Percentiles rank a stretch among this genome's conserved stretches.
These are phyloP conservation scores for Tanaodytes sp. DNA, from an alignment of 2,888 invertebrate genomes.

Conservation along the genomic window DNA sequence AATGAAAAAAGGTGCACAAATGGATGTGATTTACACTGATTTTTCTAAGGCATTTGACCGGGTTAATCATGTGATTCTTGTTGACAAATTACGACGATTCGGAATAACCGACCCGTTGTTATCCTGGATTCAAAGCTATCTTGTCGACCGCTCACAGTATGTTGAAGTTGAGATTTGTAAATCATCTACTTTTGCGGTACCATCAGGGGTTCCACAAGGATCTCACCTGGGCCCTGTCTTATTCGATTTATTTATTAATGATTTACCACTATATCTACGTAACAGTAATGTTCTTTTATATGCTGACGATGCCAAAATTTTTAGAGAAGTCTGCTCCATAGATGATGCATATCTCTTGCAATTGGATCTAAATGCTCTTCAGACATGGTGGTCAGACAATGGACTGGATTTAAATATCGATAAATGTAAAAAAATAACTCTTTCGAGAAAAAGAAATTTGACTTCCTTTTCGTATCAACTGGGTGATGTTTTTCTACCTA, in stretches of 20 bases:
- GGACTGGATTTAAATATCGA: background rate
- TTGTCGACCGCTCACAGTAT: background rate
- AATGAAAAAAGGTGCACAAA: no score
- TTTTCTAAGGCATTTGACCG: no score
- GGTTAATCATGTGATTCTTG: no score
- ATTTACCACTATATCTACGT: background rate
- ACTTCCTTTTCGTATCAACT: background rate
- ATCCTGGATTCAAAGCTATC: background rate
- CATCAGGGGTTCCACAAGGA: no score
- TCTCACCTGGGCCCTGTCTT: background rate
- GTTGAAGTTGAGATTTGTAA: background rate
- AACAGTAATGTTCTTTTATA: background rate
- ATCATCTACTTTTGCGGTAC: background rate
- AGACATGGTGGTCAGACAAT: background rate
- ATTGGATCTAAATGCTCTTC: background rate
- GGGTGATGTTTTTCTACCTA: background rate
- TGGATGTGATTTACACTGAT: no score
- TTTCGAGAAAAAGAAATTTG: no score
- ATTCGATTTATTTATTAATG: slow-evolving; percentile 4
- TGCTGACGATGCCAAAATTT: slow-evolving; percentile 2
- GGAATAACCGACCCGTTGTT: background rate
- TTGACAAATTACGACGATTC: background rate
- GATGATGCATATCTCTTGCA: background rate
- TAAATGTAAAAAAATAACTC: background rate
- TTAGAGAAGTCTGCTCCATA: background rate